Evolutionary conservation across 92 coral and sea anemone genomes (phyloP).

Genomic region (Porites evermanni): DNA sequence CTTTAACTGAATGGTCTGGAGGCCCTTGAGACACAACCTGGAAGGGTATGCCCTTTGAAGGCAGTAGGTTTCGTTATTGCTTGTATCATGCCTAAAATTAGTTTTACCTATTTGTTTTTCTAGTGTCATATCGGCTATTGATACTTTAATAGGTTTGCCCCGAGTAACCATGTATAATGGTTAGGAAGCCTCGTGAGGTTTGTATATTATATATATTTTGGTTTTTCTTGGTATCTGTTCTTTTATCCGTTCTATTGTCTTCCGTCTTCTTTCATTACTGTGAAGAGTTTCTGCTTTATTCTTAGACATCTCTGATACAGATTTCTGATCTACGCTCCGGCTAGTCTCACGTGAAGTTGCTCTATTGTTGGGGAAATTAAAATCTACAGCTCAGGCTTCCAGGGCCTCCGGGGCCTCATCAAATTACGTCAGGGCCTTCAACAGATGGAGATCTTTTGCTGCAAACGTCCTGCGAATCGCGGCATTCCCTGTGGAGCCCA

Average conservation of each 20-base stretch:
- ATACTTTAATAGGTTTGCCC: too few relatives aligned
- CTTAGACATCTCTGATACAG: constrained; percentile 12
- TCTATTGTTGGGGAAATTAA: constrained; percentile 28
- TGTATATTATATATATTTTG: not conserved
- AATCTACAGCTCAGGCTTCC: constrained; percentile 37
- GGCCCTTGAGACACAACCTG: not conserved
- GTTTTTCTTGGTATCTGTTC: not conserved
- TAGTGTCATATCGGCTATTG: too few relatives aligned
- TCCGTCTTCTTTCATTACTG: not conserved
- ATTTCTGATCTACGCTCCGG: not conserved
- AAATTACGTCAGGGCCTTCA: constrained; percentile 39
- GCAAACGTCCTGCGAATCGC: not conserved
- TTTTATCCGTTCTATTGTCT: not conserved
- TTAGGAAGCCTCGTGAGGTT: not conserved
- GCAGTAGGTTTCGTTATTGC: not conserved
- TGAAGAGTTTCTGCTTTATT: not conserved
- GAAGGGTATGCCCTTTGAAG: constrained; percentile 6
- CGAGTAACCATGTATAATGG: too few relatives aligned
- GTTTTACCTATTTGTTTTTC: not conserved
- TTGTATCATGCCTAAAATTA: not conserved
- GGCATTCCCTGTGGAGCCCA: constrained; percentile 31
- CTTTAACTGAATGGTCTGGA: not conserved
- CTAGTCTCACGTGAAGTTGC: constrained; percentile 10
- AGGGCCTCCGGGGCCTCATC: constrained; percentile 38
- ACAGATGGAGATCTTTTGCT: constrained; percentile 60